A percentile compares a stretch with the other conserved stretches of the same genome.
These are phyloP conservation scores for Aspiorhynchus laticeps DNA, from an alignment of 2,113 vertebrate genomes.

Conservation along the genomic window DNA sequence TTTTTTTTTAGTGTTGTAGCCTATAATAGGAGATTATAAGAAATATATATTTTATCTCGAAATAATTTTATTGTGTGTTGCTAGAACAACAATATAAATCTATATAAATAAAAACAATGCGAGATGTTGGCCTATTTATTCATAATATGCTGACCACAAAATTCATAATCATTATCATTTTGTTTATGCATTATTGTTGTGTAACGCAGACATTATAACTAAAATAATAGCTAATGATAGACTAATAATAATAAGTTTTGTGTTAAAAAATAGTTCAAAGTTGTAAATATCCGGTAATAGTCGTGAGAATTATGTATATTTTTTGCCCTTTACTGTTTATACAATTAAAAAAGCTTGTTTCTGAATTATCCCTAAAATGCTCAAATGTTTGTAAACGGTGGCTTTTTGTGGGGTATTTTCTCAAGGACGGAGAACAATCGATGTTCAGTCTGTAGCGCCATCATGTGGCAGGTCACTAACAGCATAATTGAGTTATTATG, in stretches of 20 bases:
- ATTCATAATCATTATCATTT: background rate
- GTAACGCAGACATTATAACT: background rate
- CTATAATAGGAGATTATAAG: background rate
- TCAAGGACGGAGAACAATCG: background rate
- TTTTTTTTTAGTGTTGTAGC: background rate
- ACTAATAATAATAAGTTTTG: background rate
- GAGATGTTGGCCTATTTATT: background rate
- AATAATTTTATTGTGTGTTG: background rate
- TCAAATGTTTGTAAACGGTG: background rate
- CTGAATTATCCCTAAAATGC: background rate
- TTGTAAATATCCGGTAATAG: background rate
- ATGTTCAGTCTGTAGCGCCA: conserved; percentile 49
- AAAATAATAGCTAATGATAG: background rate
- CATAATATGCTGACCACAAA: background rate
- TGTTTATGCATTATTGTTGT: background rate
- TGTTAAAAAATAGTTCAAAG: background rate
- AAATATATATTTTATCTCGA: background rate
- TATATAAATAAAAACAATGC: background rate
- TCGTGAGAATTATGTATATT: background rate
- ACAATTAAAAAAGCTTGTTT: background rate
- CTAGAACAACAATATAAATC: background rate
- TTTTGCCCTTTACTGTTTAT: background rate
- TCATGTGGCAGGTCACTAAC: conserved; percentile 22
- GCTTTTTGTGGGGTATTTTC: background rate
- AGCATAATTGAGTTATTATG: background rate